Evolutionary conservation across 2,797 vertebrate species (phyloP).

Genomic region (Lacerta agilis): DNA sequence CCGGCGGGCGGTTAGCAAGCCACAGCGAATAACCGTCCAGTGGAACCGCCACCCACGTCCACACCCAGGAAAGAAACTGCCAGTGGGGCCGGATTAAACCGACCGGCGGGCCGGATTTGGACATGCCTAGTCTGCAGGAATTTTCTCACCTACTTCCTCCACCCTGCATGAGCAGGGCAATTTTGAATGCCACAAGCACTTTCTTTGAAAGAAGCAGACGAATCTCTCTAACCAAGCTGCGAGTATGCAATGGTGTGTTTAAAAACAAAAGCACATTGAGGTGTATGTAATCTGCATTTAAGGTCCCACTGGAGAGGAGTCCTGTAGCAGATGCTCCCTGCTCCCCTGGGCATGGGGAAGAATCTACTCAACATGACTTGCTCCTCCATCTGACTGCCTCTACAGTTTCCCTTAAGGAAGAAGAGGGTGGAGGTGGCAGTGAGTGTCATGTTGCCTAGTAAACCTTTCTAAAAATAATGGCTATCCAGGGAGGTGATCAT

Average conservation of each 20-base stretch:
- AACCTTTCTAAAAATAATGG: slow-evolving; percentile 8
- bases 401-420: background rate
- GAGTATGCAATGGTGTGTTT: background rate
- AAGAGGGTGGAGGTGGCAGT: background rate
- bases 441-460: background rate
- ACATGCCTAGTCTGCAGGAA: too few species aligned
- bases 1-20: too few species aligned
- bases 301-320: background rate
- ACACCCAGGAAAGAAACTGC: too few species aligned
- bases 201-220: background rate
- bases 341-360: background rate
- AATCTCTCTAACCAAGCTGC: background rate
- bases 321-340: background rate
- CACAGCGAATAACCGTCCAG: too few species aligned
- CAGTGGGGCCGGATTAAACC: too few species aligned
- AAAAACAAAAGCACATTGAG: background rate
- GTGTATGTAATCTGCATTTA: background rate
- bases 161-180: background rate
- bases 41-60: too few species aligned
- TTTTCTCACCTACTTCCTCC: background rate
- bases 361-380: background rate
- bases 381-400: background rate
- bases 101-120: too few species aligned
- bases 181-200: background rate
- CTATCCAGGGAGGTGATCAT: background rate